Percentiles rank a stretch among this genome's conserved stretches.
These are phyloP conservation scores for Saguinus midas DNA, from an alignment of 2,113 vertebrate species.

Conservation along the genomic window DNA sequence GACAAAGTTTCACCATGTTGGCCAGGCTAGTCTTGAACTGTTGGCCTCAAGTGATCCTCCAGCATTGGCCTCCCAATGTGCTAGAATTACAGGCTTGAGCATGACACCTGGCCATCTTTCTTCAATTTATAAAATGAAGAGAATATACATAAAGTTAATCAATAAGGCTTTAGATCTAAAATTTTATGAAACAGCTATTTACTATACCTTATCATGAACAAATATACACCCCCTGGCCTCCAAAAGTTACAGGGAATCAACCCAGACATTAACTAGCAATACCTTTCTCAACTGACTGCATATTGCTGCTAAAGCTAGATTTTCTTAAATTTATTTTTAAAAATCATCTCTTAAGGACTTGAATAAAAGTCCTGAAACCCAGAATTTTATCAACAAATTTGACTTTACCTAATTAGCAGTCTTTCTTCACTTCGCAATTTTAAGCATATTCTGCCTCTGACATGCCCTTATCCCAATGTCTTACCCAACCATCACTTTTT, in stretches of 20 bases:
- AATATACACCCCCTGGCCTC: neutral
- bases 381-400: neutral
- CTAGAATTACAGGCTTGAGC: too few relatives aligned
- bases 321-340: neutral
- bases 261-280: neutral
- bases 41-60: too few relatives aligned
- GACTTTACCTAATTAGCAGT: neutral
- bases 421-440: neutral
- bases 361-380: neutral
- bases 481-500: neutral
- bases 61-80: too few relatives aligned
- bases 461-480: neutral
- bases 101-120: neutral
- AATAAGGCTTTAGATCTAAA: neutral
- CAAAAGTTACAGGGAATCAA: neutral
- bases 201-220: neutral
- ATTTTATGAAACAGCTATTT: neutral
- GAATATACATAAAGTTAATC: neutral
- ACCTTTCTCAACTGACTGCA: neutral
- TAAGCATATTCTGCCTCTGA: slow-evolving; percentile 4
- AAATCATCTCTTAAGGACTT: neutral
- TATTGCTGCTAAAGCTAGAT: neutral
- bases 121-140: neutral
- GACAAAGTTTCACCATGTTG: too few relatives aligned
- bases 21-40: too few relatives aligned